These are phyloP conservation scores for Clunio marinus DNA, from an alignment of 2,888 invertebrate genomes.

Conservation along the genomic window DNA sequence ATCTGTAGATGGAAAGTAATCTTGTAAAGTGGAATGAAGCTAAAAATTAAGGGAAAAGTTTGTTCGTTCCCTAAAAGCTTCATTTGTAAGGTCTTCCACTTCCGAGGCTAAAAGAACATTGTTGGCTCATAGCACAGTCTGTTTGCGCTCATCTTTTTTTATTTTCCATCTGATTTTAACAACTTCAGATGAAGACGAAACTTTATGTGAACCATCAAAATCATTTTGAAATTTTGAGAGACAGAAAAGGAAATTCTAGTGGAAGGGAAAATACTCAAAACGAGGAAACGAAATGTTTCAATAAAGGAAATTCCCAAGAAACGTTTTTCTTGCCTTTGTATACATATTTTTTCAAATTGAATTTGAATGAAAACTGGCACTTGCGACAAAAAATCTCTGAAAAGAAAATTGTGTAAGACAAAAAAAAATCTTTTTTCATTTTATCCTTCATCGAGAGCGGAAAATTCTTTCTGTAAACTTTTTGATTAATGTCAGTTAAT, in stretches of 20 bases:
- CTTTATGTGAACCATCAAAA: constrained; percentile 15
- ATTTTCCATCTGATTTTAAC: background rate
- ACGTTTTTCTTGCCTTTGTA: background rate
- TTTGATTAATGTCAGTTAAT: constrained; percentile 31
- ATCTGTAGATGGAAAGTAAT: no score
- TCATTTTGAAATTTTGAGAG: constrained; percentile 12
- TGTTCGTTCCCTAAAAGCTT: background rate
- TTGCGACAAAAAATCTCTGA: background rate
- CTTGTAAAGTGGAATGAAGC: background rate
- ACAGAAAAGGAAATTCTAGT: background rate
- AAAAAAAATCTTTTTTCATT: no score
- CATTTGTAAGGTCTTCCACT: background rate
- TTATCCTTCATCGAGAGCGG: no score
- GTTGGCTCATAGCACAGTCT: background rate
- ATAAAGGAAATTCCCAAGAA: constrained; percentile 5
- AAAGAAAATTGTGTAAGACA: background rate
- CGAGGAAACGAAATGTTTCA: constrained; percentile 5
- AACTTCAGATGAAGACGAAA: background rate
- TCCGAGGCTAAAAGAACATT: background rate
- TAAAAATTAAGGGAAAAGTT: constrained; percentile 15
- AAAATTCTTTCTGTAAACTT: constrained; percentile 12
- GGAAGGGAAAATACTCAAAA: constrained; percentile 2
- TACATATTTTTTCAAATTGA: constrained; percentile 6
- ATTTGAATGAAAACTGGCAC: constrained; percentile 12
- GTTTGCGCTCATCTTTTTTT: background rate